Percentiles rank a stretch among this genome's conserved stretches.
Evolutionary conservation across 1,140 invertebrate species (phyloP).

Genomic region (Rhynchophorus ferrugineus): DNA sequence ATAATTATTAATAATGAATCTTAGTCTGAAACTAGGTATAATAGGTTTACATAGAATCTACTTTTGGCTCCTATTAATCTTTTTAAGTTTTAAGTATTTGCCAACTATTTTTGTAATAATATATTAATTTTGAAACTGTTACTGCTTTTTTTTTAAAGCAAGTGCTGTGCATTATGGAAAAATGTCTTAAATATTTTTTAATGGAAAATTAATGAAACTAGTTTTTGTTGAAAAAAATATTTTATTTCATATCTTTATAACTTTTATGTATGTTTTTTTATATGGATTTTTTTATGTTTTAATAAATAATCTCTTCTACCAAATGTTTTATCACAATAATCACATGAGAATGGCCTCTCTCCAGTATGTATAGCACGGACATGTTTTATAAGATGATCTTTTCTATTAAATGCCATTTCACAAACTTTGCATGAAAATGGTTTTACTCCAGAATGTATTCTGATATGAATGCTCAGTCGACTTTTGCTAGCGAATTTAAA

Average conservation of each 20-base stretch:
- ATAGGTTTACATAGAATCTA: no score
- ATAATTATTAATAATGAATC: no score
- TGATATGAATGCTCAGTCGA: slow-evolving; percentile 51
- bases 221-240: neutral
- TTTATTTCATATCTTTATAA: neutral
- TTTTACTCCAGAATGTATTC: slow-evolving; percentile 52
- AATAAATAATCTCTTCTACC: slow-evolving; percentile 18
- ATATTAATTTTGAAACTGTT: no score
- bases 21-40: no score
- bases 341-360: slow-evolving; percentile 53
- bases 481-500: slow-evolving; percentile 28
- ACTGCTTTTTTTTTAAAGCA: no score
- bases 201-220: no score
- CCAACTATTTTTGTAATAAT: no score
- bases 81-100: no score
- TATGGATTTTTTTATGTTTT: slow-evolving; percentile 15
- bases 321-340: slow-evolving; percentile 40
- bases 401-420: slow-evolving; percentile 34
- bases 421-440: slow-evolving; percentile 37
- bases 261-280: neutral
- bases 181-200: no score
- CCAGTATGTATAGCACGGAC: slow-evolving; percentile 52
- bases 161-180: no score
- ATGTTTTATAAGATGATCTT: slow-evolving; percentile 22
- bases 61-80: no score